Conservation (phyloP, 2,113 vertebrate species). For the Climacteris rufus region DNA sequence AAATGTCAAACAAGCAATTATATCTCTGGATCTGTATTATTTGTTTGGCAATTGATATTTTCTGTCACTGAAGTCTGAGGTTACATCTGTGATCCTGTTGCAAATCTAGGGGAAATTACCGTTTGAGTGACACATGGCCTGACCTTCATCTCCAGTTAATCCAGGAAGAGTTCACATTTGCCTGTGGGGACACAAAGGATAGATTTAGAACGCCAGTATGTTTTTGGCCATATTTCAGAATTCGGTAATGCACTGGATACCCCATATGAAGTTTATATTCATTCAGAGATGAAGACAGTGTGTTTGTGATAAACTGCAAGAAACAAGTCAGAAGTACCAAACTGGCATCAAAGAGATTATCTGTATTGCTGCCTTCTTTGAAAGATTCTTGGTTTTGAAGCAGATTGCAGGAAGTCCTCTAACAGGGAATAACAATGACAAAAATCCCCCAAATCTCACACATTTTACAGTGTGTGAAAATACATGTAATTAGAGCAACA, state of each 20-base stretch:
- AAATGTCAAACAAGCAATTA: background rate
- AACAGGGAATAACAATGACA: background rate
- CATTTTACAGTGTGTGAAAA: background rate
- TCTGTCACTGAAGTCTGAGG: background rate
- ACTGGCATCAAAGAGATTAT: background rate
- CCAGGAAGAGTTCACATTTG: background rate
- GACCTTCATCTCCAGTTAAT: slow-evolving; percentile 32
- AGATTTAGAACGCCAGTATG: background rate
- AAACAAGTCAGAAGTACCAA: background rate
- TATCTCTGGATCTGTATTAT: background rate
- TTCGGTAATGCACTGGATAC: background rate
- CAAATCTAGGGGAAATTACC: slow-evolving; percentile 16
- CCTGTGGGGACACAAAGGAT: background rate
- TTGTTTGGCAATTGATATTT: background rate
- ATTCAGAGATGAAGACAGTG: background rate
- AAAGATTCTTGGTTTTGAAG: background rate
- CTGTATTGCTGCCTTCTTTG: background rate
- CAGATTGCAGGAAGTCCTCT: background rate
- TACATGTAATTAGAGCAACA: background rate
- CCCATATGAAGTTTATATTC: background rate
- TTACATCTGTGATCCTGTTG: background rate
- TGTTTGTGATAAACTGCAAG: background rate
- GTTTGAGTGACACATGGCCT: background rate
- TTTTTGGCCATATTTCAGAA: background rate
- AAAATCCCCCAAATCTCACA: background rate